Percentiles rank a stretch among this genome's conserved stretches.
phyloP scores from a whole-genome alignment of 2,113 vertebrate genomes.

The Ploceus nigricollis region DNA sequence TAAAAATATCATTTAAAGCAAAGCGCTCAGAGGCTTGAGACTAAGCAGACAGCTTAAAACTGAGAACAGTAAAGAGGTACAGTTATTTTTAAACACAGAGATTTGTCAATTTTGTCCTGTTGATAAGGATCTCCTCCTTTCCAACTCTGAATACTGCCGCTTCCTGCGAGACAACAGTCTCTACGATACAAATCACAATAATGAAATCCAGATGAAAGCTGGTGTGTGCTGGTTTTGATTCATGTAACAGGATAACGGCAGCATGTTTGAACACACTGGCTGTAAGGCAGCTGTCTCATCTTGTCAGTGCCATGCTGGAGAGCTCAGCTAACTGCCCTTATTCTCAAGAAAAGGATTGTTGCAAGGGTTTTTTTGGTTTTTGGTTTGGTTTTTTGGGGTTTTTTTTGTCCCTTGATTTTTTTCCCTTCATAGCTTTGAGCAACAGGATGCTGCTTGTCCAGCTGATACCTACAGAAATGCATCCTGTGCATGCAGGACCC shows the following conservation, averaged over 20 bases:
- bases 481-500: not conserved
- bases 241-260: constrained; percentile 44
- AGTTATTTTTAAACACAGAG: constrained; percentile 30
- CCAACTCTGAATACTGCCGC: not conserved
- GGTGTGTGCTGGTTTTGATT: constrained; percentile 51
- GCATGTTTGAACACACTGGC: constrained; percentile 47
- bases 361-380: not conserved
- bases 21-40: not conserved
- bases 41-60: not conserved
- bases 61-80: not conserved
- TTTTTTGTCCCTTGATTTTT: not conserved
- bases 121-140: constrained; percentile 29
- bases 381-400: too few species aligned
- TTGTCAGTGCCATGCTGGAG: constrained; percentile 30
- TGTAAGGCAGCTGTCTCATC: constrained; percentile 45
- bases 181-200: constrained; percentile 39
- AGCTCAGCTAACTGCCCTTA: not conserved
- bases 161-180: constrained; percentile 51
- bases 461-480: not conserved
- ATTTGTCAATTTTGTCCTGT: not conserved
- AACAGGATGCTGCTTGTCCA: not conserved
- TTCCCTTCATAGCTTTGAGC: not conserved
- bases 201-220: constrained; percentile 61
- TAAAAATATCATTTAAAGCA: not conserved
- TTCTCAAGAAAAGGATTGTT: not conserved